A percentile compares a stretch with the other conserved stretches of the same genome.
Evolutionary conservation across 2,113 vertebrate species (phyloP).

Genomic region (Rhipidura dahli): DNA sequence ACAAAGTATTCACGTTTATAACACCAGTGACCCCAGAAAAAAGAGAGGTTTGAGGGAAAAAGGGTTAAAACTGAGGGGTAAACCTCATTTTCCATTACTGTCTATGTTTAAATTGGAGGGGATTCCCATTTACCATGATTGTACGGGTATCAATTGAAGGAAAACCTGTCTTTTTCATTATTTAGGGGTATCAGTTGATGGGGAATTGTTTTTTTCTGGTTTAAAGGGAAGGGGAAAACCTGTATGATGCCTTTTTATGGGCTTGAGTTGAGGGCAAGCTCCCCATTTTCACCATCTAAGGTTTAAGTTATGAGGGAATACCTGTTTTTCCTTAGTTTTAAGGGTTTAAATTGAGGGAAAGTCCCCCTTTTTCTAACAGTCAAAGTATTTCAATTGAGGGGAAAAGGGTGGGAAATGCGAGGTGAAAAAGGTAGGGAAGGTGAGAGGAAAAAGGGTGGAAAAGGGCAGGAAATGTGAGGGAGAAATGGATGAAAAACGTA

Average conservation of each 20-base stretch:
- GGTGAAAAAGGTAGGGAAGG: not conserved
- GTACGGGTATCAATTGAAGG: not conserved
- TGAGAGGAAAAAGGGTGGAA: not conserved
- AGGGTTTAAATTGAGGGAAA: too few species aligned
- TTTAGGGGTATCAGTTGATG: not conserved
- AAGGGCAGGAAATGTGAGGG: not conserved
- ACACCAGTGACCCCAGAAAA: not conserved
- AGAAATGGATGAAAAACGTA: not conserved
- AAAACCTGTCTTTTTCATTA: not conserved
- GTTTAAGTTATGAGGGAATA: not conserved
- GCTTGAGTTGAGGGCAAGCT: not conserved
- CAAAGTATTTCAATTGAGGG: too few species aligned
- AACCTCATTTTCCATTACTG: not conserved
- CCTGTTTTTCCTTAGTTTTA: not conserved
- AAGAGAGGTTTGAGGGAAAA: not conserved
- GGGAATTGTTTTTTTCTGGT: not conserved
- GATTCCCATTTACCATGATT: not conserved
- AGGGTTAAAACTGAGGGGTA: not conserved
- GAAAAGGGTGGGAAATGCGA: rapidly evolving
- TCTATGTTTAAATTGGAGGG: not conserved
- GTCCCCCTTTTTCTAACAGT: not conserved
- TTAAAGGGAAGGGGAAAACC: not conserved
- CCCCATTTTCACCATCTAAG: not conserved
- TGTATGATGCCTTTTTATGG: not conserved
- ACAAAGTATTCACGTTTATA: too few species aligned